phyloP scores from a whole-genome alignment of 2,888 invertebrate species.

The Desoria tigrina region DNA sequence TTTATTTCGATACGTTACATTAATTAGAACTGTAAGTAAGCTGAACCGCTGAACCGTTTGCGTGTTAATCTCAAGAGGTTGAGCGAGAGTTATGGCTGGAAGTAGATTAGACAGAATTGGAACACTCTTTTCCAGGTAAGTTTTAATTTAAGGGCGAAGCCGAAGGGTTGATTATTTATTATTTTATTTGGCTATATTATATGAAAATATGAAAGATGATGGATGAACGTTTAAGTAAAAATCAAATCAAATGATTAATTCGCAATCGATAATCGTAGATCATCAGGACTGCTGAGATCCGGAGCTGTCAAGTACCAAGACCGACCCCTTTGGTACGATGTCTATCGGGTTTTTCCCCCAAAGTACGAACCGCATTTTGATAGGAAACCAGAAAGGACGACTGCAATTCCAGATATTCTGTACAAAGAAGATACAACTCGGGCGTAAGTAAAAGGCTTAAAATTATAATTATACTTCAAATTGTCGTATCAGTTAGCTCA shows the following conservation, averaged over 20 bases:
- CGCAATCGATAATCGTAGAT: no score
- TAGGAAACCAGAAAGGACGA: conserved; percentile 64
- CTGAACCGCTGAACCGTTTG: no score
- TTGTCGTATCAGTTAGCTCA: background rate
- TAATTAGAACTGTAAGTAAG: no score
- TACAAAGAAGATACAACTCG: conserved; percentile 80
- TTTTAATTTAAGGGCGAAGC: background rate
- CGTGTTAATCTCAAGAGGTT: no score
- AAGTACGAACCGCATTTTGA: conserved; percentile 76
- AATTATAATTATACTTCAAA: no score
- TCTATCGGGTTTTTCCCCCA: conserved; percentile 90
- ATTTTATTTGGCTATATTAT: background rate
- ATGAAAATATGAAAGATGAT: no score
- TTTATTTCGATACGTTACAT: no score
- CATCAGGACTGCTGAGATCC: conserved; percentile 74
- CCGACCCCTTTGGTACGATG: conserved; percentile 88
- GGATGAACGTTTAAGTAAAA: conserved; percentile 40
- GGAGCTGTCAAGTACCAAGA: conserved; percentile 79
- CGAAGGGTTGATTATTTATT: conserved; percentile 22
- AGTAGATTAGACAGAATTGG: conserved; percentile 52
- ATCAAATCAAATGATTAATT: no score
- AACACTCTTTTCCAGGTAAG: conserved; percentile 52
- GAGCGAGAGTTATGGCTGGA: conserved; percentile 44
- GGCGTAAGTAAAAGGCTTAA: conserved; percentile 65
- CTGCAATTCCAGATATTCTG: conserved; percentile 68